These are phyloP conservation scores for Hoplostethus mediterraneus DNA, from an alignment of 2,797 vertebrate genomes.

Conservation along the genomic window DNA sequence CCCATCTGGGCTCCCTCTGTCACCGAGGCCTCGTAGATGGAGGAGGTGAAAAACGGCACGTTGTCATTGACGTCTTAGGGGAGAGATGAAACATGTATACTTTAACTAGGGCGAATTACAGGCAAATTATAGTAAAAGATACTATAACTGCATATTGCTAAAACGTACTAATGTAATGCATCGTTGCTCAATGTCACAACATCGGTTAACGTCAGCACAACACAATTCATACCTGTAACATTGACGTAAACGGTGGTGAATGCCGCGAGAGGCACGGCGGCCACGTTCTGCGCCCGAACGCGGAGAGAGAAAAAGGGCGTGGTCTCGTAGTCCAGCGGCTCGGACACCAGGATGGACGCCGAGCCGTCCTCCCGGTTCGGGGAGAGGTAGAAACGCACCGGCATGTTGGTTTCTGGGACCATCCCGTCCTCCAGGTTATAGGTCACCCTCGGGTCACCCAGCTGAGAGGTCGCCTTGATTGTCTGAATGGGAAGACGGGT, in stretches of 20 bases:
- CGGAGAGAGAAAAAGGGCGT: conserved; percentile 88
- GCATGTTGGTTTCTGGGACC: conserved; percentile 93
- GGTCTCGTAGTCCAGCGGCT: conserved; percentile 92
- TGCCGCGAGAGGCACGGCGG: conserved; percentile 89
- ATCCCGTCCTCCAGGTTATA: conserved; percentile 92
- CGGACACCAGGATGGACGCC: conserved; percentile 90
- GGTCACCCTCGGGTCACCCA: conserved; percentile 91
- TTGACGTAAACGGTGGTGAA: conserved; percentile 89
- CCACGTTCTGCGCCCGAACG: conserved; percentile 91
- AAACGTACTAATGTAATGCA: not conserved
- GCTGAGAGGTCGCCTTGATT: conserved; percentile 87
- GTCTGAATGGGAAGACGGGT: conserved; percentile 77
- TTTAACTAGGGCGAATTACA: not conserved
- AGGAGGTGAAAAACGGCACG: conserved; percentile 94
- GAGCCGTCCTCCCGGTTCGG: conserved; percentile 91
- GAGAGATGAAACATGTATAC: conserved; percentile 36
- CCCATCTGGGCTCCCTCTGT: conserved; percentile 88
- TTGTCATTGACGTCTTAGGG: conserved; percentile 93
- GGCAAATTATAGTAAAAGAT: not conserved
- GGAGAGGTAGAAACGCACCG: conserved; percentile 91
- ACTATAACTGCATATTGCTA: not conserved
- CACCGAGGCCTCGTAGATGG: conserved; percentile 91
- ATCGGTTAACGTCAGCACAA: not conserved
- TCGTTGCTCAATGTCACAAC: not conserved
- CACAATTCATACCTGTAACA: conserved; percentile 85